phyloP scores from a whole-genome alignment of 2,888 invertebrate genomes.

The Blastobasis lacticolella region DNA sequence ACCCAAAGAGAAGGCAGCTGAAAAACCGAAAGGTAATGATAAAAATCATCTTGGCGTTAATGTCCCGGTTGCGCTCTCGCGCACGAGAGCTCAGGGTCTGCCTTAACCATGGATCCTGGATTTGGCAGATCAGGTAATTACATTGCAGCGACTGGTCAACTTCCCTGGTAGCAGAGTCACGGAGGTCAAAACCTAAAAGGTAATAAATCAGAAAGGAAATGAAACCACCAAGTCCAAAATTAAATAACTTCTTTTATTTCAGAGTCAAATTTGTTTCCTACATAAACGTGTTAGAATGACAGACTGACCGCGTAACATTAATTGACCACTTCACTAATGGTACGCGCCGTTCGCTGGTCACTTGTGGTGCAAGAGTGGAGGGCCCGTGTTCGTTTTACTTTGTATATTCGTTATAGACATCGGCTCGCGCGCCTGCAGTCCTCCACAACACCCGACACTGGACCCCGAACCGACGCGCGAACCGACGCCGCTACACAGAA shows the following conservation, averaged over 20 bases:
- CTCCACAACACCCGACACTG: background rate
- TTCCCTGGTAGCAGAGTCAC: background rate
- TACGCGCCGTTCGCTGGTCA: conserved; percentile 53
- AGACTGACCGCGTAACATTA: conserved; percentile 64
- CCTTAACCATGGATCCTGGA: no score
- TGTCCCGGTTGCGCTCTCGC: no score
- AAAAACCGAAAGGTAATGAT: no score
- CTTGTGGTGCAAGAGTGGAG: conserved; percentile 53
- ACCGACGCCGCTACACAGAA: conserved; percentile 26
- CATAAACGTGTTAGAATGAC: conserved; percentile 71
- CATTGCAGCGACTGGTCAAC: no score
- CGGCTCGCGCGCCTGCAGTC: conserved; percentile 27
- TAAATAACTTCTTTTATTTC: conserved; percentile 75
- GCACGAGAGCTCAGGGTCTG: no score
- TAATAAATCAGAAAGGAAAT: conserved; percentile 24
- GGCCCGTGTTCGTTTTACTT: conserved; percentile 34
- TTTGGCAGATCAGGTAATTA: no score
- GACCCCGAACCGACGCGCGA: conserved; percentile 19
- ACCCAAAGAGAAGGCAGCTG: no score
- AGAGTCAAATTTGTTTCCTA: conserved; percentile 74
- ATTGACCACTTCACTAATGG: conserved; percentile 66
- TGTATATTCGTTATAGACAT: conserved; percentile 14
- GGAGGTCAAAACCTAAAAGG: background rate
- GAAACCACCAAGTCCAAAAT: conserved; percentile 68
- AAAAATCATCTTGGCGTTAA: no score